These are phyloP conservation scores for Salmo trutta DNA, from an alignment of 2,797 vertebrate genomes.

Conservation along the genomic window DNA sequence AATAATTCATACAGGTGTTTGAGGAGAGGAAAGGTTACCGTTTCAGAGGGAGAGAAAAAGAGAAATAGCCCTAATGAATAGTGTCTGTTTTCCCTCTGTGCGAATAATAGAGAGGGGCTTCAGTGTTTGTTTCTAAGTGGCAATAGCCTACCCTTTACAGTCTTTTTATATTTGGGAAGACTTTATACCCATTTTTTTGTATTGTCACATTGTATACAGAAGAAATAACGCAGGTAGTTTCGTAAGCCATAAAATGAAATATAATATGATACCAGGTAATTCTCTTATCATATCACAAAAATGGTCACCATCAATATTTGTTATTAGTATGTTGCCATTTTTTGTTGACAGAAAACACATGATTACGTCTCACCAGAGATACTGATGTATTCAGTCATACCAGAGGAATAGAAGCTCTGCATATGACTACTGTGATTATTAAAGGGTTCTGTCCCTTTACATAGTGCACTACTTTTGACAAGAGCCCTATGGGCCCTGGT, in stretches of 20 bases:
- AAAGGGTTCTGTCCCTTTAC: too few relatives aligned
- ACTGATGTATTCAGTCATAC: neutral
- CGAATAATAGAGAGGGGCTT: neutral
- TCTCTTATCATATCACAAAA: neutral
- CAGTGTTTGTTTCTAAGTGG: neutral
- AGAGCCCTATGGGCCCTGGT: too few relatives aligned
- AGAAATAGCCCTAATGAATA: constrained; percentile 6
- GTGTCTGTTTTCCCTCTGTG: constrained; percentile 3
- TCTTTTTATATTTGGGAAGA: neutral
- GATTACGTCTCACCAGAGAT: neutral
- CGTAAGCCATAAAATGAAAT: neutral
- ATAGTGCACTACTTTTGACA: too few relatives aligned
- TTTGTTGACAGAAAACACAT: neutral
- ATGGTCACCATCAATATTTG: neutral
- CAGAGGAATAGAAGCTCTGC: neutral
- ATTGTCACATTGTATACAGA: neutral
- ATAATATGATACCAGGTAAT: neutral
- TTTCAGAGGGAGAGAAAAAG: neutral
- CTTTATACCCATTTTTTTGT: neutral
- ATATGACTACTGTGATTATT: neutral
- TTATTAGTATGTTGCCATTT: neutral
- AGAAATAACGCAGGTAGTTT: neutral
- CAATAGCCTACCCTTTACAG: neutral
- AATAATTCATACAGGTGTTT: constrained; percentile 77
- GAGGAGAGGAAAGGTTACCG: constrained; percentile 55